Conservation (phyloP, 64 coral and sea anemone genomes). For the Stylophora pistillata region DNA sequence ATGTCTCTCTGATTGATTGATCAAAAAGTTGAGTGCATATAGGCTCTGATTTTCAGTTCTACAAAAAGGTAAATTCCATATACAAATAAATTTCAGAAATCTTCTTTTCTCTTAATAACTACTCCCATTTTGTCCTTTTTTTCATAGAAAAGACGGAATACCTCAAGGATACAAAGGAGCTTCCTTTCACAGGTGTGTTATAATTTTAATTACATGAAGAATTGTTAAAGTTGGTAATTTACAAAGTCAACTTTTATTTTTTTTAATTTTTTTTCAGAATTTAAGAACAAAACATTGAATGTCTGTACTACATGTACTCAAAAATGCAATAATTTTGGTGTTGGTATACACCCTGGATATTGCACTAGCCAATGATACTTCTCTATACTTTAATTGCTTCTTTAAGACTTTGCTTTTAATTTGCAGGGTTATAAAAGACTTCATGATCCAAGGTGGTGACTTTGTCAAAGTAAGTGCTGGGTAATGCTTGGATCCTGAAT, state of each 20-base stretch:
- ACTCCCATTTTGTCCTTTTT: neutral
- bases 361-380: neutral
- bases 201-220: neutral
- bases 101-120: neutral
- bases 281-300: no score
- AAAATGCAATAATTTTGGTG: no score
- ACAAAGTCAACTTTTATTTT: no score
- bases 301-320: neutral
- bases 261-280: no score
- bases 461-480: slow-evolving; percentile 64
- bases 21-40: no score
- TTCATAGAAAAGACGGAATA: slow-evolving; percentile 59
- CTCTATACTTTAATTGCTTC: neutral
- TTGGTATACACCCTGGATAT: no score
- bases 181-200: slow-evolving; percentile 74
- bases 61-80: no score
- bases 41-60: no score
- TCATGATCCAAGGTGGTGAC: slow-evolving; percentile 92
- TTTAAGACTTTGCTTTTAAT: neutral
- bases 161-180: slow-evolving; percentile 76
- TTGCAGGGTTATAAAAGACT: slow-evolving; percentile 85
- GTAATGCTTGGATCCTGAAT: neutral
- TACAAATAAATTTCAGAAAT: no score
- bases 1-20: no score
- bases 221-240: no score